A percentile compares a stretch with the other conserved stretches of the same genome.
These are phyloP conservation scores for Chaitophorus viminalis DNA, from an alignment of 2,888 invertebrate species.

Conservation along the genomic window DNA sequence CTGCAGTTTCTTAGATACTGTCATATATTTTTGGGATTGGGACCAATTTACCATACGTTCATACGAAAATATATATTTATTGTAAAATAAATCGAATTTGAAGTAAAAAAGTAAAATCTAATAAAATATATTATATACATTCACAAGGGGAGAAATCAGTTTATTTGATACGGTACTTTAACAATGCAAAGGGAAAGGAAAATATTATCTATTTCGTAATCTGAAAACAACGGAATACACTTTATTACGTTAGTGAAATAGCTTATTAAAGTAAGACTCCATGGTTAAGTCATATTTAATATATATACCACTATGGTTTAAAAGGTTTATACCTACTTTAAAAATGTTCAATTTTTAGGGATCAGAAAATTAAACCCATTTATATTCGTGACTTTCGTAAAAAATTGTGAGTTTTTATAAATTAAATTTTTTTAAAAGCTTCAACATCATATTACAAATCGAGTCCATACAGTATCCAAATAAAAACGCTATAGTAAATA, in stretches of 20 bases:
- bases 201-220: not conserved
- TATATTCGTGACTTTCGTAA: not conserved
- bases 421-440: not conserved
- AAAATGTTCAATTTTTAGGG: not conserved
- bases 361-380: conserved; percentile 5
- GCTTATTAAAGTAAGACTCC: not conserved
- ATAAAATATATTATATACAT: not conserved
- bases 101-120: not conserved
- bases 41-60: not conserved
- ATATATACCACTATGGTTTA: not conserved
- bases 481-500: not conserved
- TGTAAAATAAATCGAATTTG: not conserved
- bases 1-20: not conserved
- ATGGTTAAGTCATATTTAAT: not conserved
- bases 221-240: not conserved
- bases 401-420: not conserved
- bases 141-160: not conserved
- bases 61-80: not conserved
- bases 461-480: too few species aligned
- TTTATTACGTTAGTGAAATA: not conserved
- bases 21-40: not conserved
- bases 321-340: not conserved
- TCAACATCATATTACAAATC: too few species aligned
- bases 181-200: not conserved
- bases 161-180: too few species aligned